These are phyloP conservation scores for Lagorchestes hirsutus DNA, from an alignment of 2,797 vertebrate genomes.

Conservation along the genomic window DNA sequence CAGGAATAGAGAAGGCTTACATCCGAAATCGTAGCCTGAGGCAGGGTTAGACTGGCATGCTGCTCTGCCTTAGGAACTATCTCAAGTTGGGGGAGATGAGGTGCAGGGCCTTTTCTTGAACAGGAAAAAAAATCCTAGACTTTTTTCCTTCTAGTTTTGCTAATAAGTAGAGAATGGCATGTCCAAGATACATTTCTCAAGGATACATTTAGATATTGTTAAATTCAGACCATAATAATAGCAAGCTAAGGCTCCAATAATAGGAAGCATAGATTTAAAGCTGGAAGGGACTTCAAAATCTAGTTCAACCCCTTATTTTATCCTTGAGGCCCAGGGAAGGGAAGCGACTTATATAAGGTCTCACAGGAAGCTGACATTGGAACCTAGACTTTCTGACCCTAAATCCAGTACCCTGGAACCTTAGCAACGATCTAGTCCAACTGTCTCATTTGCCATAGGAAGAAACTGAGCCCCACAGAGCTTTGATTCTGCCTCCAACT, in stretches of 20 bases:
- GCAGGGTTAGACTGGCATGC: constrained; percentile 24
- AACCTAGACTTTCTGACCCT: not conserved
- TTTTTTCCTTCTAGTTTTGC: not conserved
- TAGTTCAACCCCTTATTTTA: not conserved
- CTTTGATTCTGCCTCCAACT: not conserved
- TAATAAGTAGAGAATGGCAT: not conserved
- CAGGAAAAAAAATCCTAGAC: not conserved
- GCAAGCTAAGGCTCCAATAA: not conserved
- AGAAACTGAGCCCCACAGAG: not conserved
- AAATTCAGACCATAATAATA: not conserved
- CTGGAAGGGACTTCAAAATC: not conserved
- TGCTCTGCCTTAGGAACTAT: constrained; percentile 12
- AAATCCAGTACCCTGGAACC: not conserved
- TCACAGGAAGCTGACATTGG: not conserved
- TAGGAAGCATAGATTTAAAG: not conserved
- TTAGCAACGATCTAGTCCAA: not conserved
- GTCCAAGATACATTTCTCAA: too few relatives aligned
- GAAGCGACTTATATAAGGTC: not conserved
- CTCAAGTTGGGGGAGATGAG: not conserved
- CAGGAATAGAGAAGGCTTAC: not conserved
- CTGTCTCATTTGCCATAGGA: not conserved
- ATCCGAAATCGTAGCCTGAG: constrained; percentile 8
- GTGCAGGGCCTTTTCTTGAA: constrained; percentile 31
- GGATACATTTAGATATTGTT: not conserved
- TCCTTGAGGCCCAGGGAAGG: not conserved